Evolutionary conservation across 2,797 vertebrate species (phyloP).

Genomic region (Loriculus beryllinus): DNA sequence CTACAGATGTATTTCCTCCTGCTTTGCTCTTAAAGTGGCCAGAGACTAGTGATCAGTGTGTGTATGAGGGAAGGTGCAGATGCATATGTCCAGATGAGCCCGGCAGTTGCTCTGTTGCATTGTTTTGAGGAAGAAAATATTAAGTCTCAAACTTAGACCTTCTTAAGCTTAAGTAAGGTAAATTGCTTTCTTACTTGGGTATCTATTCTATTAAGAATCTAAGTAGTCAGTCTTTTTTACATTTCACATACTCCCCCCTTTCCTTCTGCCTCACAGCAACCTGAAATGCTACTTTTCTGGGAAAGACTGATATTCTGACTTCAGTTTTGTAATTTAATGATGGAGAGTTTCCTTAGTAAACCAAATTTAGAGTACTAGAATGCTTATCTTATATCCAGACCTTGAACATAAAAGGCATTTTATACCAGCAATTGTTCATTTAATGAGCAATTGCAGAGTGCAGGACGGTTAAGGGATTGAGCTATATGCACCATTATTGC

Average conservation of each 20-base stretch:
- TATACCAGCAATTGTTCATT: conserved; percentile 87
- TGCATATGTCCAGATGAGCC: background rate
- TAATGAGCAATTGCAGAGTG: conserved; percentile 94
- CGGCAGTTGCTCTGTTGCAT: background rate
- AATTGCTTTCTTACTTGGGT: conserved; percentile 58
- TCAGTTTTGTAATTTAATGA: conserved; percentile 84
- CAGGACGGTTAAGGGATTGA: conserved; percentile 89
- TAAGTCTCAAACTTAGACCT: background rate
- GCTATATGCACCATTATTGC: conserved; percentile 93
- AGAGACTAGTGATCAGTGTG: background rate
- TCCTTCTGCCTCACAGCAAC: conserved; percentile 56
- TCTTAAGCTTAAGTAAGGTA: background rate
- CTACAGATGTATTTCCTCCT: background rate
- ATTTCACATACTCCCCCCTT: background rate
- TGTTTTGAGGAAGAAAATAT: conserved; percentile 5
- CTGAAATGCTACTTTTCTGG: conserved; percentile 77
- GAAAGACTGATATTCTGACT: conserved; percentile 82
- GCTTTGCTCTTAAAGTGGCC: background rate
- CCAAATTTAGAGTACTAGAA: conserved; percentile 89
- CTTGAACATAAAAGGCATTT: conserved; percentile 88
- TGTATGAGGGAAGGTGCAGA: background rate
- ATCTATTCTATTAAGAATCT: conserved; percentile 39
- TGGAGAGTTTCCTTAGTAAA: conserved; percentile 85
- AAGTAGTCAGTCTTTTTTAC: conserved; percentile 13
- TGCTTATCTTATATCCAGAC: conserved; percentile 90